Conservation (phyloP, 2,797 vertebrate species). For the Danio jaintianensis region DNA sequence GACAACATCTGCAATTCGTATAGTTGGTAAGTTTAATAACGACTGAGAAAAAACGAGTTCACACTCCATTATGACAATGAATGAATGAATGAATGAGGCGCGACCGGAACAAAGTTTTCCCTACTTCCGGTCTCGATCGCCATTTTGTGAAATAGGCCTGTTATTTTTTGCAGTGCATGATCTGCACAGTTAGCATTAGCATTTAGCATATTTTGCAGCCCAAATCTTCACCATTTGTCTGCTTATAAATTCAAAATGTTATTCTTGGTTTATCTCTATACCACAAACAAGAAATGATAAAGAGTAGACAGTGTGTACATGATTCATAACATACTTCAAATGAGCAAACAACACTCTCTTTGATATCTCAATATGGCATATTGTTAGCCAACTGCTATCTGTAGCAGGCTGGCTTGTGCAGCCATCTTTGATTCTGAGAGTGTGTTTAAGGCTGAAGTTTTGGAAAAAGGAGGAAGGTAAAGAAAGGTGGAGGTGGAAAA, state of each 20-base stretch:
- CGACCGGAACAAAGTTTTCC: too few species aligned
- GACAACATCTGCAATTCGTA: too few species aligned
- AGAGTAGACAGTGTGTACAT: conserved; percentile 61
- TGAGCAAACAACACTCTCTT: conserved; percentile 66
- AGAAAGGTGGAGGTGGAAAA: conserved; percentile 40
- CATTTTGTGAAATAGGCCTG: too few species aligned
- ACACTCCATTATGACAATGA: too few species aligned
- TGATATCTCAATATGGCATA: conserved; percentile 71
- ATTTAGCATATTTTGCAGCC: background rate
- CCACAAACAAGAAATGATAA: background rate
- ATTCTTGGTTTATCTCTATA: background rate
- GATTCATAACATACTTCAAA: conserved; percentile 59
- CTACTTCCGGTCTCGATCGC: too few species aligned
- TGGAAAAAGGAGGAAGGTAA: background rate
- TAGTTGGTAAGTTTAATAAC: too few species aligned
- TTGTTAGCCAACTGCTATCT: conserved; percentile 74
- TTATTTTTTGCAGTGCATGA: background rate
- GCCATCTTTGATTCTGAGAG: conserved; percentile 36
- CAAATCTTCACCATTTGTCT: background rate
- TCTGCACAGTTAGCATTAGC: background rate
- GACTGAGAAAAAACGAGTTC: too few species aligned
- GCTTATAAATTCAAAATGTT: background rate
- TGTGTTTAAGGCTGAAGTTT: conserved; percentile 28
- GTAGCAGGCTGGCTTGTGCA: conserved; percentile 38
- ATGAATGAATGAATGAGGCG: too few species aligned